These are phyloP conservation scores for Apogon talboti DNA, from an alignment of 2,797 vertebrate genomes.

Conservation along the genomic window DNA sequence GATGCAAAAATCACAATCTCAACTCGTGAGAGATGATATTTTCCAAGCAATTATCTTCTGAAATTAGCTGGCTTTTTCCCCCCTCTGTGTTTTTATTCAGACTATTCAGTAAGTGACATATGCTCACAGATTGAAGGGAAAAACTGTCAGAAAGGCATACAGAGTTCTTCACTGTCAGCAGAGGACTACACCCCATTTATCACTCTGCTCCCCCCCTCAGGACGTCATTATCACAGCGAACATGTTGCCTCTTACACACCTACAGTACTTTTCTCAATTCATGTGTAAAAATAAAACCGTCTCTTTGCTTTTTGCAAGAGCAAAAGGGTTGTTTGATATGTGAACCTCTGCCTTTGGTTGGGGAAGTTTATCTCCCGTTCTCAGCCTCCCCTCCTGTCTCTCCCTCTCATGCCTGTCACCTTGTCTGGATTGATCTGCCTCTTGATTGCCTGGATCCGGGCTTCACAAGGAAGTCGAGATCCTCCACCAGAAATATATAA, in stretches of 20 bases:
- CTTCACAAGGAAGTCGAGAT: slow-evolving; percentile 57
- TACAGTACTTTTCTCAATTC: slow-evolving; percentile 52
- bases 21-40: neutral
- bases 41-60: slow-evolving; percentile 28
- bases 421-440: slow-evolving; percentile 63
- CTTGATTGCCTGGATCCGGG: slow-evolving; percentile 62
- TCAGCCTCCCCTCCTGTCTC: slow-evolving; percentile 37
- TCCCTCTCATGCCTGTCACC: slow-evolving; percentile 49
- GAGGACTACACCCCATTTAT: slow-evolving; percentile 28
- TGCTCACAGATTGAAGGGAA: slow-evolving; percentile 20
- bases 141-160: slow-evolving; percentile 25
- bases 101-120: slow-evolving; percentile 25
- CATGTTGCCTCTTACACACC: slow-evolving; percentile 57
- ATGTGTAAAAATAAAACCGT: slow-evolving; percentile 71
- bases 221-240: slow-evolving; percentile 70
- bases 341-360: slow-evolving; percentile 61
- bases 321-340: slow-evolving; percentile 57
- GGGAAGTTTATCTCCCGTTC: slow-evolving; percentile 59
- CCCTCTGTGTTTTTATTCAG: slow-evolving; percentile 35
- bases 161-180: slow-evolving; percentile 54
- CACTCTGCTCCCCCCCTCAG: slow-evolving; percentile 37
- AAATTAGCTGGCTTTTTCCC: slow-evolving; percentile 52
- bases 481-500: slow-evolving; percentile 33
- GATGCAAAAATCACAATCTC: slow-evolving; percentile 6
- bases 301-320: slow-evolving; percentile 44